Conservation (phyloP, 2,888 invertebrate species). For the Cerastoderma edule region DNA sequence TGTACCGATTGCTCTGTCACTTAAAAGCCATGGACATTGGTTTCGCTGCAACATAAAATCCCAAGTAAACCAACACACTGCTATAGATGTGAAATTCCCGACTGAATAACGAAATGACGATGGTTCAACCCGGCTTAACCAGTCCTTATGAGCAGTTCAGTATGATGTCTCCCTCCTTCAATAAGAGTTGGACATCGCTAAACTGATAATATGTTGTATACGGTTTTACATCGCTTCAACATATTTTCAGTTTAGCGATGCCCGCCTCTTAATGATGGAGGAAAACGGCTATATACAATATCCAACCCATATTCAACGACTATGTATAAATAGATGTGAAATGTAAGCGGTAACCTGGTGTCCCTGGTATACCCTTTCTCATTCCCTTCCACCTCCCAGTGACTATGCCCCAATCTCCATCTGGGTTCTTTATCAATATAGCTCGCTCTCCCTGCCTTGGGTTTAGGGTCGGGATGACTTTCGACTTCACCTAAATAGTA, state of each 20-base stretch:
- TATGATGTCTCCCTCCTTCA: too few species aligned
- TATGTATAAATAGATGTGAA: too few species aligned
- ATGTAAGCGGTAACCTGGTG: conserved; percentile 61
- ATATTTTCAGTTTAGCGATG: not conserved
- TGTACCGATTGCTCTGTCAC: too few species aligned
- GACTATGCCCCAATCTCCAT: conserved; percentile 85
- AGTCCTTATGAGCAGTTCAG: too few species aligned
- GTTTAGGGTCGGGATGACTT: conserved; percentile 75
- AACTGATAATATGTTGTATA: not conserved
- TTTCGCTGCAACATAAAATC: too few species aligned
- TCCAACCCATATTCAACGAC: not conserved
- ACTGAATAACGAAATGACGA: too few species aligned
- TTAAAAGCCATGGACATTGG: too few species aligned
- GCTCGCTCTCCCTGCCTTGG: conserved; percentile 84
- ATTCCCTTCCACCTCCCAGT: conserved; percentile 84
- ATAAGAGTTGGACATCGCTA: not conserved
- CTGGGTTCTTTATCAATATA: conserved; percentile 84
- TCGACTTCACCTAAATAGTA: conserved; percentile 6
- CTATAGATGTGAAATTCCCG: too few species aligned
- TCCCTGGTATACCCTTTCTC: conserved; percentile 78
- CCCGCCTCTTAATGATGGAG: not conserved
- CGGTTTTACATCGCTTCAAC: not conserved
- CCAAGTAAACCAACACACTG: too few species aligned
- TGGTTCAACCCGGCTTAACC: too few species aligned
- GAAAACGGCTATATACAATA: not conserved